phyloP scores from a whole-genome alignment of 1,140 invertebrate species.

The Coelopa frigida region DNA sequence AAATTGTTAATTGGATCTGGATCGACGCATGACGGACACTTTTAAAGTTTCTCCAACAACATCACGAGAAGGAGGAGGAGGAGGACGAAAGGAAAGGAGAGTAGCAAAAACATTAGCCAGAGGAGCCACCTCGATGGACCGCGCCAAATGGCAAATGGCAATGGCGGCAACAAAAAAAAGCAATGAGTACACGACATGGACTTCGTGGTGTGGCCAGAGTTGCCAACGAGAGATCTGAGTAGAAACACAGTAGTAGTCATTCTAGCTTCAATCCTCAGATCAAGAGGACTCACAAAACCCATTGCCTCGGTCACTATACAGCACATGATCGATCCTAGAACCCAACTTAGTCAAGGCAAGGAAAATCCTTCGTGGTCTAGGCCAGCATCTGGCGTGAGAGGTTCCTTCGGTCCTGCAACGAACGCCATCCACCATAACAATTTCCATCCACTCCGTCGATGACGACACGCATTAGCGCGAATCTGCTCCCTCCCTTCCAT shows the following conservation, averaged over 20 bases:
- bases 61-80: too few relatives aligned
- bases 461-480: slow-evolving; percentile 41
- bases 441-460: not conserved
- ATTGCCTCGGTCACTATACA: slow-evolving; percentile 5
- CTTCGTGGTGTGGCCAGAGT: not conserved
- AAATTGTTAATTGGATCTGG: slow-evolving; percentile 45
- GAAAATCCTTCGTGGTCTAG: too few relatives aligned
- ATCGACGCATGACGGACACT: slow-evolving; percentile 44
- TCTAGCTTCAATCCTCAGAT: slow-evolving; percentile 15
- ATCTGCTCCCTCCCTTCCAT: too few relatives aligned
- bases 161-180: slow-evolving; percentile 4
- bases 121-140: slow-evolving; percentile 15
- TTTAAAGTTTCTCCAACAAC: slow-evolving; percentile 44
- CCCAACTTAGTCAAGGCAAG: too few relatives aligned
- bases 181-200: not conserved
- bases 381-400: not conserved
- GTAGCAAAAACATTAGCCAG: slow-evolving; percentile 8
- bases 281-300: slow-evolving; percentile 9
- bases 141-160: slow-evolving; percentile 10
- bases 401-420: slow-evolving; percentile 20
- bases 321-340: too few relatives aligned
- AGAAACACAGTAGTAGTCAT: not conserved
- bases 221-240: not conserved
- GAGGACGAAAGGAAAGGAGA: too few relatives aligned
- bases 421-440: slow-evolving; percentile 30